Base-by-base conservation (phyloP, 2,888 invertebrate genomes). In the Linyphia triangularis region DNA sequence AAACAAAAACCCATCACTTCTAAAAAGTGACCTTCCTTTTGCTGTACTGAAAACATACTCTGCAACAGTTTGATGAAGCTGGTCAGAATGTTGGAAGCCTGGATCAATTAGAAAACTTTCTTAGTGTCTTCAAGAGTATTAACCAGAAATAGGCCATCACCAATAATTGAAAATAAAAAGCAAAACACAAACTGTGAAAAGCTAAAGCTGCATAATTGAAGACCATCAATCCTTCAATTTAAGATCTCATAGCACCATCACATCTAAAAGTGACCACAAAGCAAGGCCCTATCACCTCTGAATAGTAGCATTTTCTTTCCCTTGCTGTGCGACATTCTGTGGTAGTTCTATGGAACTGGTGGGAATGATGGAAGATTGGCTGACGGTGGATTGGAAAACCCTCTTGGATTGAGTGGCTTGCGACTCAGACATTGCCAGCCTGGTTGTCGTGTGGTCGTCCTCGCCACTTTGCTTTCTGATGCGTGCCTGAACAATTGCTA, bases 401-500 rank as follows among this genome's bases (percentile, higher is more conserved):
- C 37, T 37, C 28, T 33, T 19, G 6, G 9, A 9, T n/a, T n/a
- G n/a, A 3, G 24, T 37, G 13, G 57, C 13, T 37, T 77, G 77
- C 0, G 30, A 16, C 40, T 63, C 16, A 24, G 37, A 61, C n/a
- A 61, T n/a, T 6, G 2, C 24, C 24, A 28, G 85, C 16, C 51
- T 51, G n/a, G n/a, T 85, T 40, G 69, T 37, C n/a, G 19, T 28
- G 72, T 57, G 26, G 4, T 63, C 37, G 1, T 81, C 70, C 2
- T 72, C 82, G 4, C n/a, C 40, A 16, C 7, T 81, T 7, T 82
- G 72, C 43, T 78, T 90, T 9, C 69, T 65, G 19, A 95, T 94
- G 16, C 96, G 94, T 86, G 95, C 95, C 90, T 96, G 95, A 22
- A 99, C 98, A 78, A 98, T 98, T 90, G 96, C 95, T 59, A 99